phyloP scores from a whole-genome alignment of 2,113 vertebrate genomes.

The Sinocyclocheilus maitianheensis region DNA sequence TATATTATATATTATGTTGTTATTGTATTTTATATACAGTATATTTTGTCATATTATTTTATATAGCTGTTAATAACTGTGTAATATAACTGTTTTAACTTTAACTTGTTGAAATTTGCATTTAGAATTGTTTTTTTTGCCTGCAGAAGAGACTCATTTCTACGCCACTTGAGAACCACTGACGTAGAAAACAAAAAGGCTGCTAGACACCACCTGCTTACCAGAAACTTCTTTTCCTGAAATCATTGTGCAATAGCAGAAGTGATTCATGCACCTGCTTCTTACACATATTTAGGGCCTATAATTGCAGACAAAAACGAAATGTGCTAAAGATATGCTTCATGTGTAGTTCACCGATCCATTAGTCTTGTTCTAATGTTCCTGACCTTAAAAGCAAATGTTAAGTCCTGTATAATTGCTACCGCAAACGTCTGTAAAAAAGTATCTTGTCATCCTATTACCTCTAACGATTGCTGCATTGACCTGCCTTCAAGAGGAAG shows the following conservation, averaged over 20 bases:
- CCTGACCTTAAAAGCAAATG: slow-evolving; percentile 53
- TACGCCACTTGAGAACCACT: neutral
- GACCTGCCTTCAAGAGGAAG: slow-evolving; percentile 43
- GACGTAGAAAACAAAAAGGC: neutral
- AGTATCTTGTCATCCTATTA: slow-evolving; percentile 50
- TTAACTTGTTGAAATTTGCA: neutral
- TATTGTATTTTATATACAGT: neutral
- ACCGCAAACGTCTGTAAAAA: slow-evolving; percentile 44
- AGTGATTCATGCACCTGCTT: slow-evolving; percentile 32
- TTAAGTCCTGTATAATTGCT: slow-evolving; percentile 47
- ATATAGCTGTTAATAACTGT: no score
- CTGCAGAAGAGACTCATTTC: neutral
- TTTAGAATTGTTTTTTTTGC: neutral
- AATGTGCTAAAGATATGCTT: slow-evolving; percentile 28
- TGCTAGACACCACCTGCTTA: slow-evolving; percentile 34
- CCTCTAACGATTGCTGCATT: slow-evolving; percentile 38
- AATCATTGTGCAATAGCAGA: slow-evolving; percentile 6
- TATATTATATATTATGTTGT: no score
- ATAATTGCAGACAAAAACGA: neutral
- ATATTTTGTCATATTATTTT: neutral
- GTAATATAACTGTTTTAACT: no score
- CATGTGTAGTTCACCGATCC: slow-evolving; percentile 10
- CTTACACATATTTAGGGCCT: neutral
- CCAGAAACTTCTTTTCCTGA: slow-evolving; percentile 16
- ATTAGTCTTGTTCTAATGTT: slow-evolving; percentile 35